These are phyloP conservation scores for Cyclophora albipunctata DNA, from an alignment of 2,888 invertebrate genomes.

Conservation along the genomic window DNA sequence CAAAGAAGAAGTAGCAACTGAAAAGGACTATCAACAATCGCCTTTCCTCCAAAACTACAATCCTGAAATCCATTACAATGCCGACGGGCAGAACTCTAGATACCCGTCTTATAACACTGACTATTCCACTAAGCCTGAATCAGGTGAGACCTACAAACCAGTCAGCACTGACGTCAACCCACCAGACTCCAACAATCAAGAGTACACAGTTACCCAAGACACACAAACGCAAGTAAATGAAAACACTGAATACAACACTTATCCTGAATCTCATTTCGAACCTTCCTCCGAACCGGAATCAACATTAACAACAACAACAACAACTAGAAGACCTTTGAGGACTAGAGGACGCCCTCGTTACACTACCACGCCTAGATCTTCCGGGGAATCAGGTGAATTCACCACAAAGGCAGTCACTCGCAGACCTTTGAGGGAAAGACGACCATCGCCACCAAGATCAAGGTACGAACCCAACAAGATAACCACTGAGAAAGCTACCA, in stretches of 20 bases:
- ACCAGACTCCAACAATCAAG: constrained; percentile 18
- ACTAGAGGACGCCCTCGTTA: constrained; percentile 59
- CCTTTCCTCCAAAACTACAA: constrained; percentile 54
- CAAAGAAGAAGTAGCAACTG: constrained; percentile 37
- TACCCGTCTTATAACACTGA: constrained; percentile 43
- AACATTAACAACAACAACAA: constrained; percentile 41
- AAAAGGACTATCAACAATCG: constrained; percentile 32
- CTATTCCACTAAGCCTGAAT: constrained; percentile 38
- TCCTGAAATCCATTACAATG: constrained; percentile 60
- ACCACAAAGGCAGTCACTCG: constrained; percentile 59
- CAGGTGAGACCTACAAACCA: constrained; percentile 23
- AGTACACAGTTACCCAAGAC: constrained; percentile 33
- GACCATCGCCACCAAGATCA: constrained; percentile 51
- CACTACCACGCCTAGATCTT: constrained; percentile 48
- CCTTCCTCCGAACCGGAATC: no score
- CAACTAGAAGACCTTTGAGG: constrained; percentile 48
- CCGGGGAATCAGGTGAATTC: constrained; percentile 49
- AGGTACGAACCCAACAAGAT: constrained; percentile 60
- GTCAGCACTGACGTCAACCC: constrained; percentile 16
- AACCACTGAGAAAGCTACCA: constrained; percentile 49
- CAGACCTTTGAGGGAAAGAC: constrained; percentile 70
- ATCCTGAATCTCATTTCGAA: constrained; percentile 37
- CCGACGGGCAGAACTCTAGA: constrained; percentile 44
- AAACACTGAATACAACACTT: constrained; percentile 36
- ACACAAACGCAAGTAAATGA: constrained; percentile 30